Evolutionary conservation across 92 coral and sea anemone species (phyloP).

Genomic region (Desmophyllum pertusum): DNA sequence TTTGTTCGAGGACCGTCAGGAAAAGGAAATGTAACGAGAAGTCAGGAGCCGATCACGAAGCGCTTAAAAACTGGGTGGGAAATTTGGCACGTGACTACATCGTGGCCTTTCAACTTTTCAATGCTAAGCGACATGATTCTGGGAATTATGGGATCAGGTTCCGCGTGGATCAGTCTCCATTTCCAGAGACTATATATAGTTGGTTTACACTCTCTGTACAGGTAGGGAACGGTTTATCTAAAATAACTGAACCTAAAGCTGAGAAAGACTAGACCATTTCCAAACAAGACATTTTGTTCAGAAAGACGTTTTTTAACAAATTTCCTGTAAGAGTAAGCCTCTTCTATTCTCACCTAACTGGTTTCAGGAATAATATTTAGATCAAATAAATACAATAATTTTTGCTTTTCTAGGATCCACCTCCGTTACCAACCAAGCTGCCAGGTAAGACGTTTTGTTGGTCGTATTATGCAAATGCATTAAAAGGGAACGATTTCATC

Average conservation of each 20-base stretch:
- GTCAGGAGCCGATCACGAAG: background rate
- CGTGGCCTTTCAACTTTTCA: constrained; percentile 41
- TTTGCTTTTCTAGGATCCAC: constrained; percentile 2
- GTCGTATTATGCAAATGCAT: background rate
- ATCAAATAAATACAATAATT: background rate
- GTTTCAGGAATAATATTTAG: too few relatives aligned
- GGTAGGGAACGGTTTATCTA: background rate
- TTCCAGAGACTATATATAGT: background rate
- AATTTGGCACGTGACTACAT: constrained; percentile 3
- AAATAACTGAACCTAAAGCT: too few relatives aligned
- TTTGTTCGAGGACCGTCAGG: constrained; percentile 1
- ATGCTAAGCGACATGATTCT: constrained; percentile 16
- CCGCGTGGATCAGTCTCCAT: constrained; percentile 5
- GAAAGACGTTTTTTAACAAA: too few relatives aligned
- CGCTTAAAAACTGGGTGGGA: constrained; percentile 52
- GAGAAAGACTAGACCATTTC: too few relatives aligned
- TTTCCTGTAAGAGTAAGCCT: too few relatives aligned
- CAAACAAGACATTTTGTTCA: too few relatives aligned
- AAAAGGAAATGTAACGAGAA: background rate
- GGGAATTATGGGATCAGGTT: constrained; percentile 37
- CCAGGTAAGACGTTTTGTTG: background rate
- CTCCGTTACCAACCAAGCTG: background rate
- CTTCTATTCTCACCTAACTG: background rate
- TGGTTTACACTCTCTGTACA: constrained; percentile 17
- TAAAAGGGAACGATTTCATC: too few relatives aligned